These are phyloP conservation scores for Nannobrachium achirus DNA, from an alignment of 2,113 vertebrate species.

Conservation along the genomic window DNA sequence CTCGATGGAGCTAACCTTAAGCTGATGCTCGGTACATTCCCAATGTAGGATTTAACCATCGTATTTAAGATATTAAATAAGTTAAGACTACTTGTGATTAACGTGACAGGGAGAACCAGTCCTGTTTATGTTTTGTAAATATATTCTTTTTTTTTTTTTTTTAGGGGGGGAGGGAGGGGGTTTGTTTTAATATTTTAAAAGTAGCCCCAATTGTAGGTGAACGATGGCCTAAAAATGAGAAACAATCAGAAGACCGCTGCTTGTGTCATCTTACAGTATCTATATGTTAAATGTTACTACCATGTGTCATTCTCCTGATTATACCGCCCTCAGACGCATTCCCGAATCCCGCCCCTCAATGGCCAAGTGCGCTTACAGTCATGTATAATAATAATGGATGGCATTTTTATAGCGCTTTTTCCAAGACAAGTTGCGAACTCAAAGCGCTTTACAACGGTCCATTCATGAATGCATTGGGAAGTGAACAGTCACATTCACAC, in stretches of 20 bases:
- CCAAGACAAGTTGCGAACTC: too few species aligned
- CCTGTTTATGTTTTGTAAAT: constrained; percentile 80
- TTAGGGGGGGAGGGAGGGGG: neutral
- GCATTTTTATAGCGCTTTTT: too few species aligned
- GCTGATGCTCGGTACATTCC: constrained; percentile 73
- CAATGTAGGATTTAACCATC: constrained; percentile 69
- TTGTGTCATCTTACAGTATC: constrained; percentile 58
- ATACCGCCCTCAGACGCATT: neutral
- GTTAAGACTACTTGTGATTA: constrained; percentile 76
- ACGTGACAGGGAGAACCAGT: constrained; percentile 74
- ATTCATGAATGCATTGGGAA: too few species aligned
- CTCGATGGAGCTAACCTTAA: constrained; percentile 69
- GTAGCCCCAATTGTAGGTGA: constrained; percentile 63
- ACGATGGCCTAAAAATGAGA: constrained; percentile 63
- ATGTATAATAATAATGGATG: too few species aligned
- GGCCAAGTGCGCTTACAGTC: constrained; percentile 18
- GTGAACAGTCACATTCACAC: too few species aligned
- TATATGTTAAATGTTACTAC: constrained; percentile 65
- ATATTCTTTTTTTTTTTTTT: constrained; percentile 59
- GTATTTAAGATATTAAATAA: constrained; percentile 75
- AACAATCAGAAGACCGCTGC: constrained; percentile 76
- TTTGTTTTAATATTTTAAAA: constrained; percentile 49
- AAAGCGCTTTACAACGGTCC: too few species aligned
- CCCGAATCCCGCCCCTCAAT: constrained; percentile 1
- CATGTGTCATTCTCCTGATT: constrained; percentile 29